phyloP scores from a whole-genome alignment of 2,797 vertebrate species.

The Leuciscus waleckii region DNA sequence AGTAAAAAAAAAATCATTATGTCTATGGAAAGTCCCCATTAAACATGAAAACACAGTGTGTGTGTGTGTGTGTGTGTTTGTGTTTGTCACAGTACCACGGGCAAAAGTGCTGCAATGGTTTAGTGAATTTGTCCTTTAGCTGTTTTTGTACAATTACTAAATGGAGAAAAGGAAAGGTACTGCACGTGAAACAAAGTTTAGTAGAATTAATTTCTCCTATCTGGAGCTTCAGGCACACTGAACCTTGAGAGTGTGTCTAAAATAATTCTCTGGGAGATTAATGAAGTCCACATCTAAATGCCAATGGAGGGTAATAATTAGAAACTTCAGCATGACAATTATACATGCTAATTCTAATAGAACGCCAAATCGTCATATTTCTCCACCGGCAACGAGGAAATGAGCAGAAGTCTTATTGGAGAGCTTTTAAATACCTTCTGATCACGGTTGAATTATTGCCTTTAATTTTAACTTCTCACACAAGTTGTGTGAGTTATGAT shows the following conservation, averaged over 20 bases:
- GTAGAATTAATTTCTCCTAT: constrained; percentile 28
- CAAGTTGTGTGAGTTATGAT: constrained; percentile 18
- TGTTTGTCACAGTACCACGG: not conserved
- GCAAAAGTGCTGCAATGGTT: not conserved
- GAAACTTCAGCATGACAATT: constrained; percentile 53
- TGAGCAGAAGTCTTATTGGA: constrained; percentile 25
- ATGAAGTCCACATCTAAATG: constrained; percentile 60
- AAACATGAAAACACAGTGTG: not conserved
- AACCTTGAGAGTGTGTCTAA: not conserved
- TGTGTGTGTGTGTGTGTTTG: not conserved
- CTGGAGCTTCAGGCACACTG: constrained; percentile 27
- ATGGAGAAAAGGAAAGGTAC: not conserved
- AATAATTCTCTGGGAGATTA: constrained; percentile 47
- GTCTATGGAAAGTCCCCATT: not conserved
- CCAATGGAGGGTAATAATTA: constrained; percentile 61
- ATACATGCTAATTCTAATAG: constrained; percentile 57
- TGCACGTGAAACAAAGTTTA: constrained; percentile 14
- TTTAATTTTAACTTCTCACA: constrained; percentile 48
- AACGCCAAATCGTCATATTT: constrained; percentile 53
- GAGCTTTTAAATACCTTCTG: constrained; percentile 28
- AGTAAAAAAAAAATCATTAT: too few species aligned
- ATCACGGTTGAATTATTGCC: constrained; percentile 28
- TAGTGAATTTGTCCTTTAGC: not conserved
- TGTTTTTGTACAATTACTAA: constrained; percentile 4
- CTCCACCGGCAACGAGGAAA: constrained; percentile 40